Percentiles rank a stretch among this genome's conserved stretches.
Conservation (phyloP, 2,797 vertebrate species). For the Zenarchopterus dispar region DNA sequence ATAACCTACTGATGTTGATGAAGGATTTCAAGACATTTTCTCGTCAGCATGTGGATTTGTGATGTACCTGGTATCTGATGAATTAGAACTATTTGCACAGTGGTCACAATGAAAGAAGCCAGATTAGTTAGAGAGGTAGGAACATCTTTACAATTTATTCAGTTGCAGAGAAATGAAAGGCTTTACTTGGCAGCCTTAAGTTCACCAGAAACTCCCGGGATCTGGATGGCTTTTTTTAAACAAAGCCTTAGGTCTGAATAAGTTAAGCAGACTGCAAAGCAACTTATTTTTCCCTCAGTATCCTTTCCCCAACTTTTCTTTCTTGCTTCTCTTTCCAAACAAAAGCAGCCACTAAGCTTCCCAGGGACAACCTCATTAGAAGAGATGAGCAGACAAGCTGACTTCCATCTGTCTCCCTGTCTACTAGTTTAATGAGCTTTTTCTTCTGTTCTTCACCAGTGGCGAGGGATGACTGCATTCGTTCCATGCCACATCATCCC, state of each 20-base stretch:
- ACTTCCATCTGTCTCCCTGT: constrained; percentile 69
- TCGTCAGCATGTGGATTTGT: no score
- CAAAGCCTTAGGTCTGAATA: constrained; percentile 1
- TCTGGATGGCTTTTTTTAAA: no score
- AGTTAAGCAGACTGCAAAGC: constrained; percentile 22
- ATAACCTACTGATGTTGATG: no score
- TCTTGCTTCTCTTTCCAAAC: constrained; percentile 25
- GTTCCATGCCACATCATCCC: constrained; percentile 10
- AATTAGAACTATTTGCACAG: no score
- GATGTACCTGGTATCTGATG: no score
- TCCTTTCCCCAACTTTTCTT: neutral
- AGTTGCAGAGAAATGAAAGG: no score
- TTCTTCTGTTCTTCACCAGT: constrained; percentile 44
- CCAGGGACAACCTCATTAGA: constrained; percentile 60
- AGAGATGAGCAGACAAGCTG: constrained; percentile 41
- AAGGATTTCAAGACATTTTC: no score
- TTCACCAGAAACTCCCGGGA: no score
- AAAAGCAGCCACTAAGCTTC: constrained; percentile 60
- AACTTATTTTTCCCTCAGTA: constrained; percentile 1
- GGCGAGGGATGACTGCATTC: constrained; percentile 17
- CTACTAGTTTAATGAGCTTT: constrained; percentile 67
- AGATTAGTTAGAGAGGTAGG: no score
- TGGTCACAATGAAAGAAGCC: no score
- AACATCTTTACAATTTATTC: no score
- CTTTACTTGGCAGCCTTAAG: no score